A percentile compares a stretch with the other conserved stretches of the same genome.
Conservation (phyloP, 1,140 invertebrate genomes). For the Aradophagus sp. region DNA sequence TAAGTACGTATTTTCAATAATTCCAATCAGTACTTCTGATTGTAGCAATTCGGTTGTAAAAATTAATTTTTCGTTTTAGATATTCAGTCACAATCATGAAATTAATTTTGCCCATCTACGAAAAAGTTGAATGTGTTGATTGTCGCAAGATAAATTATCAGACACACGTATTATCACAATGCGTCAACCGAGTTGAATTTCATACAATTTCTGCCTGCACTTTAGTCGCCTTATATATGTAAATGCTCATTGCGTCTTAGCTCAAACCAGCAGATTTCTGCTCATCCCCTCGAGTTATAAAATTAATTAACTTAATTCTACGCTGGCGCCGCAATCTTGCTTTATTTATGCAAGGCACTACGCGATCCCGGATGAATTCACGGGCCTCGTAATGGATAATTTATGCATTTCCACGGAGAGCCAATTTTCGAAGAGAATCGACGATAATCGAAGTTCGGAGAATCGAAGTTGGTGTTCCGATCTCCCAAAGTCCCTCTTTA, state of each 20-base stretch:
- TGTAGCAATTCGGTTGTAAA: too few relatives aligned
- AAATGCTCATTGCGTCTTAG: conserved; percentile 12
- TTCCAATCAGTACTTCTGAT: too few relatives aligned
- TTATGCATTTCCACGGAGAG: too few relatives aligned
- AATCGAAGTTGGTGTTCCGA: conserved; percentile 48
- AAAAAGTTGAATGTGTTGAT: too few relatives aligned
- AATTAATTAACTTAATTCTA: conserved; percentile 55
- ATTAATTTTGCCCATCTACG: too few relatives aligned
- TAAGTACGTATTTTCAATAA: too few relatives aligned
- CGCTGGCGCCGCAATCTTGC: conserved; percentile 31
- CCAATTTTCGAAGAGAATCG: conserved; percentile 54
- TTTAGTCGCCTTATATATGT: conserved; percentile 1
- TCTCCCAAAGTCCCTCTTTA: too few relatives aligned
- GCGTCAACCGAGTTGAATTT: conserved; percentile 11
- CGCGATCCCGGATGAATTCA: conserved; percentile 42
- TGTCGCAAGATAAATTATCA: too few relatives aligned
- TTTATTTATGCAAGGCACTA: conserved; percentile 48
- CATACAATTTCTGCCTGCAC: not conserved
- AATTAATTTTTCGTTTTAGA: too few relatives aligned
- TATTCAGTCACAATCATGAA: too few relatives aligned
- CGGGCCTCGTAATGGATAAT: conserved; percentile 40
- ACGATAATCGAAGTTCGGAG: conserved; percentile 52
- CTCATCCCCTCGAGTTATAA: conserved; percentile 29
- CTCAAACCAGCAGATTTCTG: conserved; percentile 35
- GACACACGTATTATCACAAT: conserved; percentile 4